phyloP scores from a whole-genome alignment of 2,888 invertebrate species.

The Zonitis immaculata region DNA sequence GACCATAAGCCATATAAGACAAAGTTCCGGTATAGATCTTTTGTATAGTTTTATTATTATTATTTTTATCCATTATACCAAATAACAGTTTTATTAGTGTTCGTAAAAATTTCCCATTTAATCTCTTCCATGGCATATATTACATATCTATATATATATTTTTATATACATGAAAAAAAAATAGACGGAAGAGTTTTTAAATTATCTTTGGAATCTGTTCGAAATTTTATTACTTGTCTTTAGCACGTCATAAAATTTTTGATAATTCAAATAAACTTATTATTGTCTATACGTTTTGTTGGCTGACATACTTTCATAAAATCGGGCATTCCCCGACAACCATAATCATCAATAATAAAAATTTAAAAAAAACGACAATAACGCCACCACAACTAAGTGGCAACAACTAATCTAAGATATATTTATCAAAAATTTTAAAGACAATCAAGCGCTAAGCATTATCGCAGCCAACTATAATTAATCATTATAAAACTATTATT shows the following conservation, averaged over 20 bases:
- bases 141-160: background rate
- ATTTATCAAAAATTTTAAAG: too few species aligned
- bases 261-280: background rate
- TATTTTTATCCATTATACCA: background rate
- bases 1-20: background rate
- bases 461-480: background rate
- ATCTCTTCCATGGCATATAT: background rate
- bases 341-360: too few species aligned
- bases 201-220: constrained; percentile 1
- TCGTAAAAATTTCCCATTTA: background rate
- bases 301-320: background rate
- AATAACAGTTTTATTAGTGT: background rate
- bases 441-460: too few species aligned
- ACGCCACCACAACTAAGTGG: too few species aligned
- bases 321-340: background rate
- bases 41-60: background rate
- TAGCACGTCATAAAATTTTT: background rate
- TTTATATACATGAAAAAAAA: background rate
- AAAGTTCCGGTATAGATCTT: background rate
- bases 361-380: too few species aligned
- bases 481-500: background rate
- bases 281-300: background rate
- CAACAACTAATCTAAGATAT: too few species aligned
- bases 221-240: background rate
- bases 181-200: background rate